Base-by-base conservation (phyloP, 1,140 invertebrate genomes). In the Agrypnia vestita region DNA sequence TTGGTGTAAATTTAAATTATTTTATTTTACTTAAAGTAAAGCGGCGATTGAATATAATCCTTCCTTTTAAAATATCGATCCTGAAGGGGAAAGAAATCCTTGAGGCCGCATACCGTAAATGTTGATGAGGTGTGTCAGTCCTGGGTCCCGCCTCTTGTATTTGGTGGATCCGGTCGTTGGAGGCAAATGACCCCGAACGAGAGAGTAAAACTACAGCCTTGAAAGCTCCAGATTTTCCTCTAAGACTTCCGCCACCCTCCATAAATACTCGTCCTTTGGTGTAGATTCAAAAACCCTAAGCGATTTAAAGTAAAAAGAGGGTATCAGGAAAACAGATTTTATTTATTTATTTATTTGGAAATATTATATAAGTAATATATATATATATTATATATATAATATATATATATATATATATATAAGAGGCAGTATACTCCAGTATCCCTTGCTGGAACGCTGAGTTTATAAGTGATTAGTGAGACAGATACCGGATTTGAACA, bases 101-200 rank as follows among this genome's bases (percentile, higher is more conserved):
- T 46, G 67, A 71, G 51, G 15, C 46, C 15, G 44, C 15, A 47
- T 15, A 46, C 67, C 67, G 67, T 71, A 71, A 71, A 71, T 49
- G 67, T 71, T 71, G 67, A 71, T 71, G 67, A 71, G 67, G 67
- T 71, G 67, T 71, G 67, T 71, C 67, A 71, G 67, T 17, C 64
- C 67, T 43, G n/a, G 12, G 25, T 13, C 49, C 8, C 49, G 3
- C 44, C 19, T 17, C 47, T 71, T 51, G 46, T 51, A 47, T 71
- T 64, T 13, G 67, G 67, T 17, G 67, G 67, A 49, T 71, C 17
- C 67, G 67, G 46, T 21, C 67, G 67, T 71, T 71, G 46, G 67
- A n/a, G 67, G 46, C 67, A 19, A 71, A 71, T 71, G 67, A 49
- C 49, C 67, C 67, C 46, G 67, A 71, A 71, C 67, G 46, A 51